These are phyloP conservation scores for Zapornia atra DNA, from an alignment of 2,113 vertebrate genomes.

Conservation along the genomic window DNA sequence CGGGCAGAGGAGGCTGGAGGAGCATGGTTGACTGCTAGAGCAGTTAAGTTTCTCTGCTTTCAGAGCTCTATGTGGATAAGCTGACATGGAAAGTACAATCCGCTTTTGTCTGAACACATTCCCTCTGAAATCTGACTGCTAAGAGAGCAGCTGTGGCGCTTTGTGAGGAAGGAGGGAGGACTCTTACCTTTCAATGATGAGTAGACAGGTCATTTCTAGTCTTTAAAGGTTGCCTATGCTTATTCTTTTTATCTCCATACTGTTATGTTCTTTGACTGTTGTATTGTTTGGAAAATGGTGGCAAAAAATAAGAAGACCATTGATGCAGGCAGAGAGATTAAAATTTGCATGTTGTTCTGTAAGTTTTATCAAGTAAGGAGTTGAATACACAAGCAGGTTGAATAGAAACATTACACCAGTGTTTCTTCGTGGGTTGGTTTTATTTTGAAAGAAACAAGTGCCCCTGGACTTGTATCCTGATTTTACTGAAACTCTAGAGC, in stretches of 20 bases:
- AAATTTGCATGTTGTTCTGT: neutral
- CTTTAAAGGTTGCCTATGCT: neutral
- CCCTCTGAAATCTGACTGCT: neutral
- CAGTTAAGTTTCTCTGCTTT: neutral
- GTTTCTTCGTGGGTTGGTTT: neutral
- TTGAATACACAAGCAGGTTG: neutral
- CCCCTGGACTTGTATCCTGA: neutral
- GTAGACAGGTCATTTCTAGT: neutral
- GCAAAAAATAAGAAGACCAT: neutral
- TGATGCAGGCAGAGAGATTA: neutral
- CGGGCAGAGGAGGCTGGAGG: rapidly evolving
- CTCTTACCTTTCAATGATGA: neutral
- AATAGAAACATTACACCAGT: neutral
- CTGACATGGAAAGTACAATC: neutral
- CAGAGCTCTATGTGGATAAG: rapidly evolving
- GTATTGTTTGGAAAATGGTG: neutral
- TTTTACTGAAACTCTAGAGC: neutral
- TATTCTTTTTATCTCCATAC: neutral
- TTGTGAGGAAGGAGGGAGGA: neutral
- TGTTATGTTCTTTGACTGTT: neutral
- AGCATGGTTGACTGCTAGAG: neutral
- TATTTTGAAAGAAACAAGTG: neutral
- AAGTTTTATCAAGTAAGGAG: neutral
- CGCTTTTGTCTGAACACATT: neutral
- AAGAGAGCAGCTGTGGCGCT: rapidly evolving